Evolutionary conservation across 2,113 vertebrate genomes (phyloP), one percentile per base, ranked within the genome.

Genomic region (Bos indicus): DNA sequence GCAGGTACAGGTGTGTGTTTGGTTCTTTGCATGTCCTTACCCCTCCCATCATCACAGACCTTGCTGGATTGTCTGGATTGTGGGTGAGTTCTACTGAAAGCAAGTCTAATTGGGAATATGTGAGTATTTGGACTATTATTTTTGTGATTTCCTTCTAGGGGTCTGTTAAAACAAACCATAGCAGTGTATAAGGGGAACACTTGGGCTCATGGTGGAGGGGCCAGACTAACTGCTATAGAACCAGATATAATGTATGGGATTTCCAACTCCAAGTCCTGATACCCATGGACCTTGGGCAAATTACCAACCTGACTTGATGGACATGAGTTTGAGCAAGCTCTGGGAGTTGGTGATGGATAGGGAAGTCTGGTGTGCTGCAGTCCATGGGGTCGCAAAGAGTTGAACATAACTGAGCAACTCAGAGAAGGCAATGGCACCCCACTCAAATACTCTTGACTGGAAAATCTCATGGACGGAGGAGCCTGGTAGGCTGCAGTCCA

Each of bases 1-100:
- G 81, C 40, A 88, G 56, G 2, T 6, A 14, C 6, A 40, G 16
- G 7, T 54, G 57, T 28, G 6, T 30, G 26, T 57, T 52, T 28
- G 15, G 15, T 59, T 52, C 54, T 83, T 90, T 54, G 59, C 6
- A 19, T 93, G 83, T 62, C 33, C 14, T 77, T 86, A 21, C 2
- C 36, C 23, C 87, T 90, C 48, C 60, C 67, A 25, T 83, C 71
- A 15, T 80, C 40, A 54, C 43, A 74, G 92, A 51, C n/a, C 40
- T 51, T 78, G 26, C 26, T 6, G n/a, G 8, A 46, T 14, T 93
- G 56, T 95, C 56, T 90, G 71, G 23, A 62, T 77, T 57, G n/a
- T 74, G 26, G 36, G 36, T 5, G 25, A 36, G 33, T 91, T 84
- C 96, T 83, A 8, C 33, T 88, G 40, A 93, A 89, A 92, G 54